Evolutionary conservation across 2,797 vertebrate genomes (phyloP).

Genomic region (Cossypha polioptera): DNA sequence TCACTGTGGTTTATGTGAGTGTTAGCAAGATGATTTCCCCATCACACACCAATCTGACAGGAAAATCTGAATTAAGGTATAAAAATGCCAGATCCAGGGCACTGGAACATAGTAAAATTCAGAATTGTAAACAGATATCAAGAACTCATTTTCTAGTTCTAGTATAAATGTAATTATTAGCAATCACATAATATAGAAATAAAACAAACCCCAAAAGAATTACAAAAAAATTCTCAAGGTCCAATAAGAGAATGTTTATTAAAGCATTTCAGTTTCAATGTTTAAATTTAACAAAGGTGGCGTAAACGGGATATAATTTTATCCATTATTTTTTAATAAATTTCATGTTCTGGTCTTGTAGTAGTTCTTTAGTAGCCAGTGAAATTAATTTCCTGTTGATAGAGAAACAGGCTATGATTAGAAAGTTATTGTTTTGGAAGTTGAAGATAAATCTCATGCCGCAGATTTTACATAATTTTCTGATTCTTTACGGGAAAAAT

Average conservation of each 20-base stretch:
- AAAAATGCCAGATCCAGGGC: not conserved
- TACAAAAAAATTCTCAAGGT: rapidly evolving
- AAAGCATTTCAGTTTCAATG: not conserved
- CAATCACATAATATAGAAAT: not conserved
- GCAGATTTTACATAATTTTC: not conserved
- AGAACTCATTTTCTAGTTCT: not conserved
- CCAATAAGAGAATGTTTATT: not conserved
- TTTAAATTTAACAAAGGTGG: not conserved
- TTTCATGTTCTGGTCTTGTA: not conserved
- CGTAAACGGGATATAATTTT: not conserved
- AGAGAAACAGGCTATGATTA: not conserved
- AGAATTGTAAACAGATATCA: not conserved
- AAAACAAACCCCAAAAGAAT: not conserved
- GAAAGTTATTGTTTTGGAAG: not conserved
- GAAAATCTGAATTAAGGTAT: not conserved
- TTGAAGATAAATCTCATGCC: not conserved
- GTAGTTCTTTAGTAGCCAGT: not conserved
- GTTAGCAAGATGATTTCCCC: not conserved
- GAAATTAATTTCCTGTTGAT: not conserved
- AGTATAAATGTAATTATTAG: not conserved
- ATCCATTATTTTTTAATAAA: not conserved
- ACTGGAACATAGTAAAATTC: not conserved
- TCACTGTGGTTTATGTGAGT: not conserved
- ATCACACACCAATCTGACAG: not conserved
- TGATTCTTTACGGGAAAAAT: not conserved